Percentiles rank a stretch among this genome's conserved stretches.
Evolutionary conservation across 2,797 vertebrate species (phyloP).

Genomic region (Octomys mimax): DNA sequence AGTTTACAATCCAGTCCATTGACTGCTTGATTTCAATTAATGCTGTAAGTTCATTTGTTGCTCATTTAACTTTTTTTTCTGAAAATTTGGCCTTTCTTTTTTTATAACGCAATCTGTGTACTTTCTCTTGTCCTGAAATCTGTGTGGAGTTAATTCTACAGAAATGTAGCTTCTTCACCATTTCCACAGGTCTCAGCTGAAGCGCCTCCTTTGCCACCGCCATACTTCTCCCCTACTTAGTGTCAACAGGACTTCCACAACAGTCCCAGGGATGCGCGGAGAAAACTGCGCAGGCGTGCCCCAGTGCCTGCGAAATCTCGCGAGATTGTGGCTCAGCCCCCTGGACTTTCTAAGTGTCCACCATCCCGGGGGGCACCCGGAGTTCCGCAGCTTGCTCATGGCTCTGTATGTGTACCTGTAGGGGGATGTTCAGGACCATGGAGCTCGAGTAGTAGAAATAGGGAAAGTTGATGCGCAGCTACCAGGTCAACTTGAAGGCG

Average conservation of each 20-base stretch:
- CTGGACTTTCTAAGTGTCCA: neutral
- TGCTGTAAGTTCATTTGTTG: neutral
- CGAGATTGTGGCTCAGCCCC: neutral
- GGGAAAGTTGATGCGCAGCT: constrained; percentile 96
- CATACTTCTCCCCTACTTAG: fast-evolving
- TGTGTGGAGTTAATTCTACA: neutral
- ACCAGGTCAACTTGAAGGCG: constrained; percentile 98
- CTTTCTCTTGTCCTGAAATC: neutral
- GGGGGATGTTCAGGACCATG: constrained; percentile 97
- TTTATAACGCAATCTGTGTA: neutral
- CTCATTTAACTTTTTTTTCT: neutral
- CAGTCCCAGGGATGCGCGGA: fast-evolving
- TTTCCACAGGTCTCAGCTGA: neutral
- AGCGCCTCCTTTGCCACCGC: fast-evolving
- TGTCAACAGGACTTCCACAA: fast-evolving
- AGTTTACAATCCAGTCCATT: neutral
- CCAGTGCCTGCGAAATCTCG: neutral
- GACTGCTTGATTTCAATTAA: neutral
- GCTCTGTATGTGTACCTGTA: constrained; percentile 92
- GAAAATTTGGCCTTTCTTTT: neutral
- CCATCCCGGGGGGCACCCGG: neutral
- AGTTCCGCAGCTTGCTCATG: fast-evolving
- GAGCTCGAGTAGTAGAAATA: constrained; percentile 97
- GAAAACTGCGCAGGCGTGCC: fast-evolving
- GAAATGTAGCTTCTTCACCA: neutral